Percentiles rank a stretch among this genome's conserved stretches.
These are phyloP conservation scores for Tridacna crocea DNA, from an alignment of 2,888 invertebrate genomes.

Conservation along the genomic window DNA sequence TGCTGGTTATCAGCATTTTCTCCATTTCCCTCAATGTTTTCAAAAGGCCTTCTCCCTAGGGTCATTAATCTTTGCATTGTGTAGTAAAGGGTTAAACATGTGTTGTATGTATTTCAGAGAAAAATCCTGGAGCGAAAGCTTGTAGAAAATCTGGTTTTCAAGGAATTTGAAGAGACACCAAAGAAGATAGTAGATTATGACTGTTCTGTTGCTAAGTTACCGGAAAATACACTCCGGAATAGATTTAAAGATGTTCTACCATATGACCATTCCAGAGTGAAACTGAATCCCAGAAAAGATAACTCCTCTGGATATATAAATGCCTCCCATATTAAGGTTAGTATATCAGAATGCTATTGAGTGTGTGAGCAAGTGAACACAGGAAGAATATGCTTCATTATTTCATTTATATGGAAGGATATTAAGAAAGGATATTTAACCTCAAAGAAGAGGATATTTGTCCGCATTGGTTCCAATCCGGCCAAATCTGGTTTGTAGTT, in stretches of 20 bases:
- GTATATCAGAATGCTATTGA: constrained; percentile 10
- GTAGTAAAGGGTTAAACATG: no score
- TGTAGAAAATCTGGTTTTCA: constrained; percentile 81
- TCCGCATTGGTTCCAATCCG: no score
- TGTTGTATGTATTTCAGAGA: constrained; percentile 67
- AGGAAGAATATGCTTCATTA: no score
- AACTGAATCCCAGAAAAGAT: constrained; percentile 91
- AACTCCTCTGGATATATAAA: constrained; percentile 96
- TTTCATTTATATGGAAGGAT: no score
- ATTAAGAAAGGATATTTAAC: no score
- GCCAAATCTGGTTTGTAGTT: no score
- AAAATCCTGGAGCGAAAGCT: constrained; percentile 79
- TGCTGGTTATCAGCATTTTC: no score
- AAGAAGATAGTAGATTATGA: constrained; percentile 87
- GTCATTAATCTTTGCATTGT: no score
- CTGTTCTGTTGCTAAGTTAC: constrained; percentile 87
- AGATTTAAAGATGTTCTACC: constrained; percentile 91
- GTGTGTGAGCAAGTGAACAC: no score
- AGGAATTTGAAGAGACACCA: constrained; percentile 94
- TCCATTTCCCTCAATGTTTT: no score
- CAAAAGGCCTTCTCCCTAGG: no score
- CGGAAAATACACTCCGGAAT: constrained; percentile 88
- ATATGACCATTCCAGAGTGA: constrained; percentile 95
- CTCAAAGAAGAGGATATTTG: no score
- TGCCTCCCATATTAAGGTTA: constrained; percentile 94